Conservation (phyloP, 2,113 vertebrate genomes). For the Strigops habroptila region DNA sequence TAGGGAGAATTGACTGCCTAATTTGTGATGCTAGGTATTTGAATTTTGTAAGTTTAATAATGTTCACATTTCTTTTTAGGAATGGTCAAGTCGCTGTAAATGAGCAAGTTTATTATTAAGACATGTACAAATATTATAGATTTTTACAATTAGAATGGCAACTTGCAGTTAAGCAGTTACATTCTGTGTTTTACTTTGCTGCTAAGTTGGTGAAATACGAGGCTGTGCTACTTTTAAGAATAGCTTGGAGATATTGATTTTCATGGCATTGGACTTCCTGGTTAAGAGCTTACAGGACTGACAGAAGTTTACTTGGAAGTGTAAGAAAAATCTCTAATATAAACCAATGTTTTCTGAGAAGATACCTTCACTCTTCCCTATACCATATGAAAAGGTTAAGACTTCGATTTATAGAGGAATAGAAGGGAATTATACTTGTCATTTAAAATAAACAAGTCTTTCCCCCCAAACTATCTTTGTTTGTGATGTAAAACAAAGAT, state of each 20-base stretch:
- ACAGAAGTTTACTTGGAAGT: background rate
- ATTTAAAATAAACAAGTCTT: background rate
- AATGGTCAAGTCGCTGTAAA: background rate
- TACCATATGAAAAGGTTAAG: background rate
- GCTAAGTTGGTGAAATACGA: background rate
- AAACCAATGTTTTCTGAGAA: background rate
- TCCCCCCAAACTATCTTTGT: background rate
- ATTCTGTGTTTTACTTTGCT: background rate
- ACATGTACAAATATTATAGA: background rate
- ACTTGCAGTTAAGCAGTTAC: background rate
- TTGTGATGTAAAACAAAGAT: background rate
- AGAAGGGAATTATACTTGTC: background rate
- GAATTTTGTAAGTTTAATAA: background rate
- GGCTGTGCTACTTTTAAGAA: background rate
- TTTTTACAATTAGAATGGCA: background rate
- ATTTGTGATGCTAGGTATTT: background rate
- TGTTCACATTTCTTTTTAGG: background rate
- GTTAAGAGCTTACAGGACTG: background rate
- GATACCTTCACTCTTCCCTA: background rate
- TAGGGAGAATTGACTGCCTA: background rate
- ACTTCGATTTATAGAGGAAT: background rate
- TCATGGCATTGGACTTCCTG: background rate
- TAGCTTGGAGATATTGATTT: background rate
- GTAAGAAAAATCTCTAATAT: background rate
- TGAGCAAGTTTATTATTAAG: background rate